A percentile compares a stretch with the other conserved stretches of the same genome.
phyloP scores from a whole-genome alignment of 2,888 invertebrate genomes.

The Pachymerium ferrugineum region DNA sequence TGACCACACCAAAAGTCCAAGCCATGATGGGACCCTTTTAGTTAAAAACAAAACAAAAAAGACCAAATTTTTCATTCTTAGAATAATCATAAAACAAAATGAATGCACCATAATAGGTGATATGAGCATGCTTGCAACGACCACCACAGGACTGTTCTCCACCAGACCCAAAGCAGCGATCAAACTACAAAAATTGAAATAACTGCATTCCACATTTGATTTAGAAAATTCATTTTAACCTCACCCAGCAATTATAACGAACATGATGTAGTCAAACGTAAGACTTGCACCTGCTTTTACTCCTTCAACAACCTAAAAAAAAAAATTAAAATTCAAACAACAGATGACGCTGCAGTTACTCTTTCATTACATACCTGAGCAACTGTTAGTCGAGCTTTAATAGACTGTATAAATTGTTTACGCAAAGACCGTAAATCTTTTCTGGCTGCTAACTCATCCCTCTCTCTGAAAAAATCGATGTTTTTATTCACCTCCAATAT shows the following conservation, averaged over 20 bases:
- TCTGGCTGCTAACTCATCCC: slow-evolving; percentile 13
- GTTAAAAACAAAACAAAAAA: slow-evolving; percentile 12
- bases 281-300: slow-evolving; percentile 63
- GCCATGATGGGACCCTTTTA: slow-evolving; percentile 69
- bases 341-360: no score
- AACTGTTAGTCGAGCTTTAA: slow-evolving; percentile 62
- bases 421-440: slow-evolving; percentile 27
- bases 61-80: neutral
- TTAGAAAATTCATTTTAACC: no score
- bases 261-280: slow-evolving; percentile 69
- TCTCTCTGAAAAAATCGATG: no score
- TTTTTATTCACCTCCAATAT: no score
- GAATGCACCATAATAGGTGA: slow-evolving; percentile 70
- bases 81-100: no score
- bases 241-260: slow-evolving; percentile 65
- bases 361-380: no score
- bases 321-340: neutral
- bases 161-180: slow-evolving; percentile 67
- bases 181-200: no score
- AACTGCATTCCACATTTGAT: no score
- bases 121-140: slow-evolving; percentile 74
- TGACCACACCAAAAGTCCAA: slow-evolving; percentile 66
- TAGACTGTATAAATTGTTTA: slow-evolving; percentile 57
- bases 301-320: slow-evolving; percentile 58
- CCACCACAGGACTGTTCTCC: slow-evolving; percentile 65